These are phyloP conservation scores for Orthonychiurus folsomi DNA, from an alignment of 2,888 invertebrate species.

Conservation along the genomic window DNA sequence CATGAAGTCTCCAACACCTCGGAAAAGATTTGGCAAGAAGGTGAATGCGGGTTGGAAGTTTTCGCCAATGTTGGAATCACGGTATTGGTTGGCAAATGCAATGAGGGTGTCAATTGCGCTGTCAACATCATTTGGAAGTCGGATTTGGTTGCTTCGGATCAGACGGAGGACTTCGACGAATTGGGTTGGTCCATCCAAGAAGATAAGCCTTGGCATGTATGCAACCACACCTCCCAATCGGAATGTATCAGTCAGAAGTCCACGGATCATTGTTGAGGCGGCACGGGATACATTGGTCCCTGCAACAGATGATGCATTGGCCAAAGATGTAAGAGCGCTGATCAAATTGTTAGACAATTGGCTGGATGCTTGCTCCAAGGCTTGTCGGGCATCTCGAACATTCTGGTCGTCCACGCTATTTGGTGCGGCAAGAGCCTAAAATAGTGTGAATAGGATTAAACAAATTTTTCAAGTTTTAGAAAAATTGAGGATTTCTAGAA, in stretches of 20 bases:
- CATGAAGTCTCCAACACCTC: constrained; percentile 37
- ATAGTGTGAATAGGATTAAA: neutral
- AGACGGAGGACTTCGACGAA: constrained; percentile 38
- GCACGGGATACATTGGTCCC: constrained; percentile 36
- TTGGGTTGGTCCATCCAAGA: constrained; percentile 39
- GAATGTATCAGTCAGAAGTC: constrained; percentile 35
- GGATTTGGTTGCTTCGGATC: constrained; percentile 38
- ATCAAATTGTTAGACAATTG: constrained; percentile 36
- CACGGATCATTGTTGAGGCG: constrained; percentile 36
- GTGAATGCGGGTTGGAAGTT: constrained; percentile 36
- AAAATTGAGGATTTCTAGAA: no score
- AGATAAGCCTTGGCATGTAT: constrained; percentile 39
- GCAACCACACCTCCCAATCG: constrained; percentile 35
- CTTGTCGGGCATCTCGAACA: constrained; percentile 34
- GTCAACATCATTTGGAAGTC: constrained; percentile 36
- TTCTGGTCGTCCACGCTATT: constrained; percentile 20
- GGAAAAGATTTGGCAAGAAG: constrained; percentile 38
- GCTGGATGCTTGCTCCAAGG: constrained; percentile 30
- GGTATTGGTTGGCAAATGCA: constrained; percentile 35
- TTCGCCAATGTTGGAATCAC: constrained; percentile 32
- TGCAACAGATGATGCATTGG: constrained; percentile 34
- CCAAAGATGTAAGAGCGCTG: constrained; percentile 28
- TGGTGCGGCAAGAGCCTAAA: constrained; percentile 17
- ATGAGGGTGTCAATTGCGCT: constrained; percentile 38
- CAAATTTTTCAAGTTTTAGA: neutral